Conservation (phyloP, 2,113 vertebrate genomes). For the Hemiscyllium ocellatum region DNA sequence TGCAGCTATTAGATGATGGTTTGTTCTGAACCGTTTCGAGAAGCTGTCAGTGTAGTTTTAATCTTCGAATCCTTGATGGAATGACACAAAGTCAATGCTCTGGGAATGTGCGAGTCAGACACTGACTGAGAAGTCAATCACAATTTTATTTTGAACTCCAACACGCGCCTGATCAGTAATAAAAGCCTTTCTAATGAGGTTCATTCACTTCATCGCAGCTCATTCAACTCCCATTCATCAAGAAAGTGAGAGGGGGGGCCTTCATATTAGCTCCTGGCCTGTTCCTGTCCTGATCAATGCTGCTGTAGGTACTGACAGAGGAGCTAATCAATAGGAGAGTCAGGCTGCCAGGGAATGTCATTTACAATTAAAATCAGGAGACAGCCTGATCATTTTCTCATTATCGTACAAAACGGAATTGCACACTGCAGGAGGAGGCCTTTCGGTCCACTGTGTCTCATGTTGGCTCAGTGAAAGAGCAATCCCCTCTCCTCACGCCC, state of each 20-base stretch:
- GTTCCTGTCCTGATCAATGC: not conserved
- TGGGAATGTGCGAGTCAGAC: not conserved
- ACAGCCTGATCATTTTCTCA: not conserved
- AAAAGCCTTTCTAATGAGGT: constrained; percentile 32
- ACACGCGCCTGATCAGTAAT: not conserved
- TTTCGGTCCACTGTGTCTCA: not conserved
- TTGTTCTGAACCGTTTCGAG: not conserved
- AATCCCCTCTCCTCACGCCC: not conserved
- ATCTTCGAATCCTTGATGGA: not conserved
- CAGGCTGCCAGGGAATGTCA: not conserved
- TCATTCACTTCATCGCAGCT: not conserved
- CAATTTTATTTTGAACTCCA: not conserved
- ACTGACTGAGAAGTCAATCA: not conserved
- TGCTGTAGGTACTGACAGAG: not conserved
- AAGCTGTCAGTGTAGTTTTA: not conserved
- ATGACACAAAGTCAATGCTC: constrained; percentile 16
- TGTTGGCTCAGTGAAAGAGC: too few species aligned
- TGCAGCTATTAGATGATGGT: not conserved
- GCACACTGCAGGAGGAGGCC: not conserved
- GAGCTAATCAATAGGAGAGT: not conserved
- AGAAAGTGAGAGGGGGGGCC: not conserved
- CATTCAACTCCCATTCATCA: constrained; percentile 8
- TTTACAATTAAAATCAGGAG: not conserved
- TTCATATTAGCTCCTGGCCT: not conserved
- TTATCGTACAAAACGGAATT: not conserved